Conservation (phyloP, 92 coral and sea anemone species). For the Palythoa heliodiscus region DNA sequence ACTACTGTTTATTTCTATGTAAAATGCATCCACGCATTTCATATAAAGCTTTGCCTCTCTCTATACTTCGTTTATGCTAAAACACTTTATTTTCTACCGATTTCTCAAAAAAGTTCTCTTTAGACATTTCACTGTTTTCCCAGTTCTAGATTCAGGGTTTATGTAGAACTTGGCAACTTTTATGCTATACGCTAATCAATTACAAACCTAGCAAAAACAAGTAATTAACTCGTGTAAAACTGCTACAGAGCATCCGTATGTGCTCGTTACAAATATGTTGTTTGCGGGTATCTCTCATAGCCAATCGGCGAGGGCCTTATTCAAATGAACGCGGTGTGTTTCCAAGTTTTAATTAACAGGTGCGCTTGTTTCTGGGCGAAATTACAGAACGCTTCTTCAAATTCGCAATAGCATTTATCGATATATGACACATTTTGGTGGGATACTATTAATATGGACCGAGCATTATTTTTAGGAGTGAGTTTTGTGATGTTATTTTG, state of each 20-base stretch:
- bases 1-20: not conserved
- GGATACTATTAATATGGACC: constrained; percentile 9
- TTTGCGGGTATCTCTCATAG: not conserved
- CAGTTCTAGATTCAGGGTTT: not conserved
- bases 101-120: not conserved
- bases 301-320: constrained; percentile 13
- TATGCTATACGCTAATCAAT: constrained; percentile 12
- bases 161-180: not conserved
- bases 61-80: not conserved
- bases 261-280: constrained; percentile 25
- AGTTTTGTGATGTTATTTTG: not conserved
- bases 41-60: not conserved
- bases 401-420: constrained; percentile 4
- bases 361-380: constrained; percentile 26
- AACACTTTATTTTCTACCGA: not conserved
- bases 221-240: constrained; percentile 30
- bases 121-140: not conserved
- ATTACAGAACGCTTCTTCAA: constrained; percentile 23
- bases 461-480: not conserved
- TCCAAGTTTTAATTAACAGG: constrained; percentile 36
- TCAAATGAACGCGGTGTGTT: constrained; percentile 25
- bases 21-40: not conserved
- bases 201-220: constrained; percentile 24
- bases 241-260: constrained; percentile 25
- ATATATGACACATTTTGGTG: constrained; percentile 10